phyloP scores from a whole-genome alignment of 2,888 invertebrate genomes.

The Galeopsomyia nigrocyanea region DNA sequence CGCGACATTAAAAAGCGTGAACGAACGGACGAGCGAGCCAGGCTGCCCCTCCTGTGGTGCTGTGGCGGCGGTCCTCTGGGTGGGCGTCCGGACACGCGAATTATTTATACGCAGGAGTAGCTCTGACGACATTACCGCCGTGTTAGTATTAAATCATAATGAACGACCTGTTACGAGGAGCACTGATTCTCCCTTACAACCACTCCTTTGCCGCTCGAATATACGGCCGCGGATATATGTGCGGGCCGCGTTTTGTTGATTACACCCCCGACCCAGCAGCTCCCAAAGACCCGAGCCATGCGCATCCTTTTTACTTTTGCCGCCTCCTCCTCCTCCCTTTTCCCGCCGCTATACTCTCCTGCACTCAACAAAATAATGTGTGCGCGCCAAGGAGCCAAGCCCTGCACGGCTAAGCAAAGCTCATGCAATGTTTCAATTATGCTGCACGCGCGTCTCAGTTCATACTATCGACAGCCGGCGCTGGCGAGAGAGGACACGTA shows the following conservation, averaged over 20 bases:
- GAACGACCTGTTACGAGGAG: slow-evolving; percentile 66
- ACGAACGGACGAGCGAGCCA: slow-evolving; percentile 37
- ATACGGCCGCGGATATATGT: slow-evolving; percentile 22
- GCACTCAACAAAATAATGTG: slow-evolving; percentile 47
- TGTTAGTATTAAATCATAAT: slow-evolving; percentile 70
- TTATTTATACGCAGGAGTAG: slow-evolving; percentile 69
- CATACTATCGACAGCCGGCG: background rate
- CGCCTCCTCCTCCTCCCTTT: slow-evolving; percentile 14
- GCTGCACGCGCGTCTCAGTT: too few species aligned
- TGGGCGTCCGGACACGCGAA: slow-evolving; percentile 67
- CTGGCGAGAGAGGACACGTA: background rate
- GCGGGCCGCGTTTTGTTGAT: slow-evolving; percentile 48
- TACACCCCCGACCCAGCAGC: slow-evolving; percentile 29
- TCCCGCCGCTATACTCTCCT: background rate
- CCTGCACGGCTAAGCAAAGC: slow-evolving; percentile 62
- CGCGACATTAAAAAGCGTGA: slow-evolving; percentile 67
- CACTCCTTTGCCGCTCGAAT: slow-evolving; percentile 55
- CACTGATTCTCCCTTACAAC: slow-evolving; percentile 62
- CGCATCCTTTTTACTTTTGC: slow-evolving; percentile 44
- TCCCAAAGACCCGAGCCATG: slow-evolving; percentile 38
- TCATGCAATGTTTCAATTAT: slow-evolving; percentile 66
- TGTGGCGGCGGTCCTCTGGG: slow-evolving; percentile 60
- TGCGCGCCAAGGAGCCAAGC: slow-evolving; percentile 24
- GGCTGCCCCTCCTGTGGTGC: slow-evolving; percentile 46
- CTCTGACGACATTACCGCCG: slow-evolving; percentile 69